Evolutionary conservation across 1,140 invertebrate genomes (phyloP), one percentile per base, ranked within the genome.

Genomic region (Druon quercuslanigerum): DNA sequence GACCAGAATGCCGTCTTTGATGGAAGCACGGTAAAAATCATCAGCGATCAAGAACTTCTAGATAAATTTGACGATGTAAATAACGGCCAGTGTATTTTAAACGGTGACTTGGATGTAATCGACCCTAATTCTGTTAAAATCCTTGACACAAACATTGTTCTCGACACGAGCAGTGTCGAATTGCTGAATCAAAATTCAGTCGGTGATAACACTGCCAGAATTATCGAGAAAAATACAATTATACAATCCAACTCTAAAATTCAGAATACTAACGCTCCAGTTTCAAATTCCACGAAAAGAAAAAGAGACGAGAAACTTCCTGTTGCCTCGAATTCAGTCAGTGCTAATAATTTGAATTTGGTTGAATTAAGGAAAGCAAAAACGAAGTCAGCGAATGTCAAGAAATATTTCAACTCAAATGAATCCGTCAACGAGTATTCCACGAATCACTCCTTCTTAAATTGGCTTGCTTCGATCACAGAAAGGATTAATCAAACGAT

Each of bases 401-500:
- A 89, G 74, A 90, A 89, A 56, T 88, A 87, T 80, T 83, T 87
- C 40, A 87, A 86, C 72, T 79, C 75, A 54, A 83, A 73, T 80
- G 90, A 90, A 57, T 85, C 86, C 57, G 20, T 91, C 4, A 88
- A 91, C 14, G 89, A 91, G 76, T 71, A 85, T 3, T 92, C 92
- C 73, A 87, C 92, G 0, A 90, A 84, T 71, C 81, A 93, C 51
- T 88, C 91, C n/a, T 96, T 96, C 87, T 88, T 94, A 3, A 91
- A 94, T 74, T 96, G 95, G 95, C 90, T 96, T 5, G 93, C 93
- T 1, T 95, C 94, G 76, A 94, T 96, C 25, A 96, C 95, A 16
- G 95, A 96, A 87, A 91, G 94, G 73, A 95, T 96, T 72, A 96
- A 96, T 89, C 93, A 95, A 86, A 94, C 94, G 6, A 96, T 96